phyloP scores from a whole-genome alignment of 2,888 invertebrate species.

The Leptopilina syphax region DNA sequence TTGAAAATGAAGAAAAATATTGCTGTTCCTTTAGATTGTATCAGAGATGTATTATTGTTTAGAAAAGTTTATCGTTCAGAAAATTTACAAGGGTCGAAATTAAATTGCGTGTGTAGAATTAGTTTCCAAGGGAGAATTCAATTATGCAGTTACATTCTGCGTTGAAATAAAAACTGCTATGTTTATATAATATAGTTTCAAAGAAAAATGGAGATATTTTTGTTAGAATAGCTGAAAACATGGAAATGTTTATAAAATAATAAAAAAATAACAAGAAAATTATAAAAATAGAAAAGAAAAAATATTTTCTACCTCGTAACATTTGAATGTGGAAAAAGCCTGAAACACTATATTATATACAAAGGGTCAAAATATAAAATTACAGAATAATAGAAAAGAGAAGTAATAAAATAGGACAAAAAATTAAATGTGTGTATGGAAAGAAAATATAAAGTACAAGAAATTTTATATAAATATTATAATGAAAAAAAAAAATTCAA shows the following conservation, averaged over 20 bases:
- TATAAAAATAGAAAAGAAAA: background rate
- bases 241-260: background rate
- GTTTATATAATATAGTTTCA: background rate
- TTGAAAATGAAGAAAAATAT: background rate
- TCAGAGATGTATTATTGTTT: background rate
- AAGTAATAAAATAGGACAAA: too few species aligned
- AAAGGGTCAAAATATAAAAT: too few species aligned
- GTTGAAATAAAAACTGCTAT: background rate
- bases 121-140: conserved; percentile 1
- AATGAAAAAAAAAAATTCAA: too few species aligned
- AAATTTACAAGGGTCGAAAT: background rate
- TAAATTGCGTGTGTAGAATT: conserved; percentile 16
- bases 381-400: too few species aligned
- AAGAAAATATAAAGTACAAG: too few species aligned
- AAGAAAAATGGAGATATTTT: background rate
- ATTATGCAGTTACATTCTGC: background rate
- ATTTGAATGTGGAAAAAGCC: background rate
- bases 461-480: too few species aligned
- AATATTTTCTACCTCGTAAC: background rate
- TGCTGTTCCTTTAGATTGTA: background rate
- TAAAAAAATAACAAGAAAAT: background rate
- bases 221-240: background rate
- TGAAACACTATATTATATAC: too few species aligned
- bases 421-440: too few species aligned
- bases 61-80: conserved; percentile 1